phyloP scores from a whole-genome alignment of 2,888 invertebrate species.

The Rhodophaea formosa region DNA sequence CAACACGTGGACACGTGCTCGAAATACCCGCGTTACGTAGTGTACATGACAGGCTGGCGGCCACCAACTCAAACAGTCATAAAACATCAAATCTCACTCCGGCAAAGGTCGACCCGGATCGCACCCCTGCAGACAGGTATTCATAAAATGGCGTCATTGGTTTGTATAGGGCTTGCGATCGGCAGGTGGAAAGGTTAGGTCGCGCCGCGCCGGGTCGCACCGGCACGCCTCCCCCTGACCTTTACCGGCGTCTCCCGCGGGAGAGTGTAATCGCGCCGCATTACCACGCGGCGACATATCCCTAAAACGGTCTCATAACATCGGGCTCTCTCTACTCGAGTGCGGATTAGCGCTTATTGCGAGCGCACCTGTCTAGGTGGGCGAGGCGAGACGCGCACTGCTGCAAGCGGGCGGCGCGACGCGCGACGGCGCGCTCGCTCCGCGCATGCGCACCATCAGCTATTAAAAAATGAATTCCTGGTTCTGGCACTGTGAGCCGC shows the following conservation, averaged over 20 bases:
- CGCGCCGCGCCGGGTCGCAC: slow-evolving; percentile 25
- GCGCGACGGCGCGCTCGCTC: slow-evolving; percentile 46
- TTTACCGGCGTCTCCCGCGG: slow-evolving; percentile 51
- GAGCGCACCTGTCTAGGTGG: slow-evolving; percentile 53
- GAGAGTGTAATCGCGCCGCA: slow-evolving; percentile 52
- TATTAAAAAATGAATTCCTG: slow-evolving; percentile 68
- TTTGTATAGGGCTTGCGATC: slow-evolving; percentile 41
- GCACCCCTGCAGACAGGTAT: slow-evolving; percentile 48
- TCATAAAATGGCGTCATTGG: slow-evolving; percentile 56
- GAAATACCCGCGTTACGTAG: slow-evolving; percentile 30
- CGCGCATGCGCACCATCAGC: slow-evolving; percentile 65
- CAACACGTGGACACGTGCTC: slow-evolving; percentile 41
- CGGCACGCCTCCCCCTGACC: slow-evolving; percentile 52
- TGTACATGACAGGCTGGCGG: neutral
- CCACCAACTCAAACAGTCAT: slow-evolving; percentile 30
- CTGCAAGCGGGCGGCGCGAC: slow-evolving; percentile 47
- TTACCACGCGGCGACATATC: slow-evolving; percentile 49
- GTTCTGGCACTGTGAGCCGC: slow-evolving; percentile 69
- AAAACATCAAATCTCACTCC: slow-evolving; percentile 48
- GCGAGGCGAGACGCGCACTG: slow-evolving; percentile 54
- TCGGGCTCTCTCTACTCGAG: slow-evolving; percentile 31
- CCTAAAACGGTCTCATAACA: slow-evolving; percentile 44
- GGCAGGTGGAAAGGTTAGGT: slow-evolving; percentile 55
- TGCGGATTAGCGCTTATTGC: slow-evolving; percentile 40
- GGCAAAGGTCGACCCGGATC: slow-evolving; percentile 53